Evolutionary conservation across 2,888 invertebrate genomes (phyloP), one percentile per base, ranked within the genome.

Genomic region (Erebia palarica): DNA sequence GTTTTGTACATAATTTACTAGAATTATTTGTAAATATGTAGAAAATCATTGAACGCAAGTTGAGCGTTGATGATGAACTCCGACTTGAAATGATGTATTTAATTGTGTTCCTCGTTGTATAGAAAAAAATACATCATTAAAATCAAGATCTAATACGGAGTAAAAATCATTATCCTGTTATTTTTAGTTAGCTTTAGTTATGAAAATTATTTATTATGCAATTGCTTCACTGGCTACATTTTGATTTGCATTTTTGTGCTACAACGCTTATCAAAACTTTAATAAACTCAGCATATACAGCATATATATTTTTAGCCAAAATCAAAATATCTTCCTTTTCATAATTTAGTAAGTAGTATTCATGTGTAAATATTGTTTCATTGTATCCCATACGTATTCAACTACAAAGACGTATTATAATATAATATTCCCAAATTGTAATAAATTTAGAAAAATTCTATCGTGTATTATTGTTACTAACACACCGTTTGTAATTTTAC

Each of bases 11-110:
- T 73, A 68, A 64, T 70, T 53, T 69, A 65, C 63, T 47, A 63
- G 71, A 66, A 70, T 59, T 60, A 63, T 71, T 73, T 75, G 75
- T 75, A 75, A 73, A 75, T 75, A 75, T 75, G 69, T 75, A 73
- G 70, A 68, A 71, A 68, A 51, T 44, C 18, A 58, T 51, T n/a
- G 64, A 68, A 59, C 44, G 63, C 55, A 59, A 63, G 18, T 68
- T 27, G 14, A 27, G 67, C 53, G 42, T 42, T 47, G 58, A 55
- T 36, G 18, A 14, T 27, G 14, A 53, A 51, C 58, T 69, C 61
- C 59, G 68, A 66, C 64, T n/a, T 63, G 13, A 49, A 63, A 55
- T 55, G 16, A 47, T 51, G 36, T 36, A 36, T 36, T 59, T 18
- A 7, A 16, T 44, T 18, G 11, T 53, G 51, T 53, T 42, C 13